These are phyloP conservation scores for Alectoris magna DNA, from an alignment of 2,797 vertebrate genomes.

Conservation along the genomic window DNA sequence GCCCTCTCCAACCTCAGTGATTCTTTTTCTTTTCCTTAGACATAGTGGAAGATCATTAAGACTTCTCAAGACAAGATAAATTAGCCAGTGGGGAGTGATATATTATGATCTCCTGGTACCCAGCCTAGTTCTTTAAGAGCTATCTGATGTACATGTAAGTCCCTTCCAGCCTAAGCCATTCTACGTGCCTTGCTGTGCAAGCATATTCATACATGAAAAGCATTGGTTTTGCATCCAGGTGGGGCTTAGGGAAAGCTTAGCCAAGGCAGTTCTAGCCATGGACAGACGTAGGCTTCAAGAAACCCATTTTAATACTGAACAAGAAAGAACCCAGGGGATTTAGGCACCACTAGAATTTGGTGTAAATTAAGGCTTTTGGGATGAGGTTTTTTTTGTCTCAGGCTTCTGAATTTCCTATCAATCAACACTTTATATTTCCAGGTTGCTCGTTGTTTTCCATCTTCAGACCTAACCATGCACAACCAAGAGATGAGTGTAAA, in stretches of 20 bases:
- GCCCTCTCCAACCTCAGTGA: background rate
- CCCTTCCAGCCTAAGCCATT: too few relatives aligned
- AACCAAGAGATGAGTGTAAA: background rate
- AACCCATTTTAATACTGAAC: background rate
- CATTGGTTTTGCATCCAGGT: conserved; percentile 17
- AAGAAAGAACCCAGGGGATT: background rate
- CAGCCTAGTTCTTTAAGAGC: conserved; percentile 5
- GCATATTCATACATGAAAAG: background rate
- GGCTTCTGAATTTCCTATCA: background rate
- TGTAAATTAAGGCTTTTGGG: background rate
- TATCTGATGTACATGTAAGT: background rate
- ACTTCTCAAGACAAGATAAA: background rate
- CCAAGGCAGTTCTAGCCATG: background rate
- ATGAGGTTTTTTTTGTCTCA: background rate
- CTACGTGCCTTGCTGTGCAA: background rate
- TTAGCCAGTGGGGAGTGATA: background rate
- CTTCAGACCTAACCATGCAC: background rate
- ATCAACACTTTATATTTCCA: background rate
- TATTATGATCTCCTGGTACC: conserved; percentile 6
- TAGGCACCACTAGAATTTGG: background rate
- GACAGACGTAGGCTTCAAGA: conserved; percentile 9
- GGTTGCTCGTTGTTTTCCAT: background rate
- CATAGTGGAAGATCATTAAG: background rate
- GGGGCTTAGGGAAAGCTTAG: background rate
- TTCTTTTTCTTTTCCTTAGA: background rate